Conservation (phyloP, 2,113 vertebrate species). For the Peromyscus californicus region DNA sequence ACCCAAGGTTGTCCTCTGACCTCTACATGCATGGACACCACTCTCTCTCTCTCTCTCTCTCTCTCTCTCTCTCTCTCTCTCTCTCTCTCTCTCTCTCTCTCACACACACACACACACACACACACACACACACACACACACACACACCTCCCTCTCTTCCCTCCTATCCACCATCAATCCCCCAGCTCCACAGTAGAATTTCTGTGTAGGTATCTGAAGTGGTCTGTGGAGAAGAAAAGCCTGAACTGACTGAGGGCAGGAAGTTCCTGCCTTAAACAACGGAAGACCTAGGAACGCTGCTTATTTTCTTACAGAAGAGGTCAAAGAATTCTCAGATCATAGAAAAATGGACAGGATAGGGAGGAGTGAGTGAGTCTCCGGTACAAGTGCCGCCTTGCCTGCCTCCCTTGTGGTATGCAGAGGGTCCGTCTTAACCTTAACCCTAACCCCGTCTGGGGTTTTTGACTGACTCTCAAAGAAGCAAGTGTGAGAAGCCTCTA, state of each 20-base stretch:
- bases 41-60: too few species aligned
- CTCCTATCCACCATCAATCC: neutral
- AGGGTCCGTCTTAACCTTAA: neutral
- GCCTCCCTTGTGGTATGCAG: neutral
- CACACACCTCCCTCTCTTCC: neutral
- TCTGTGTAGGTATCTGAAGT: neutral
- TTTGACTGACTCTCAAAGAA: neutral
- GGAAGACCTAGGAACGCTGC: neutral
- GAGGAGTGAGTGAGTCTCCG: neutral
- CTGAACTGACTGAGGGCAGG: neutral
- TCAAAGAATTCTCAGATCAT: neutral
- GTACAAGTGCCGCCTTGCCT: neutral
- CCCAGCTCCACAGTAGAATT: neutral
- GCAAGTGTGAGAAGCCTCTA: neutral
- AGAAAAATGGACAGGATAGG: neutral
- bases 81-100: too few species aligned
- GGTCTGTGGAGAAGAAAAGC: neutral
- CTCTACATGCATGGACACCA: neutral
- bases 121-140: neutral
- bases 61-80: too few species aligned
- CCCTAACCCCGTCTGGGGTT: neutral
- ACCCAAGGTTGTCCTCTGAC: neutral
- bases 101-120: neutral
- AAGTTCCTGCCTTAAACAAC: neutral
- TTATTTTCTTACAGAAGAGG: neutral